Percentiles rank a stretch among this genome's conserved stretches.
These are phyloP conservation scores for Crambe crambe DNA, from an alignment of 37 sponge, comb jelly and placozoan genomes.

Conservation along the genomic window DNA sequence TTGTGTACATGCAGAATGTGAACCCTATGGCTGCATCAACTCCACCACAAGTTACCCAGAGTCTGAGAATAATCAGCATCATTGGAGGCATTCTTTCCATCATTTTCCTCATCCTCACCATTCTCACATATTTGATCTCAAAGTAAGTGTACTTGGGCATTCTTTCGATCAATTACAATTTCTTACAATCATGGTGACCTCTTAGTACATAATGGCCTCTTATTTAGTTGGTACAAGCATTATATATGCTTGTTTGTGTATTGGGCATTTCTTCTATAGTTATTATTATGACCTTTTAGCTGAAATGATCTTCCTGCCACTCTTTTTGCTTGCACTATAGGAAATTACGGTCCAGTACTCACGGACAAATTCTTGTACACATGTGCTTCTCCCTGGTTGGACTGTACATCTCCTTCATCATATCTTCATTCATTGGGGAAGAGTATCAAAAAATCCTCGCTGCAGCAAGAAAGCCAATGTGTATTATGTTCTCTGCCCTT, in stretches of 20 bases:
- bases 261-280: too few relatives aligned
- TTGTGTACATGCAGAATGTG: neutral
- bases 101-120: neutral
- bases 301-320: too few relatives aligned
- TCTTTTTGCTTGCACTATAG: constrained; percentile 1
- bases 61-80: neutral
- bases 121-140: neutral
- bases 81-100: neutral
- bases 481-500: constrained; percentile 18
- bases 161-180: too few relatives aligned
- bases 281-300: too few relatives aligned
- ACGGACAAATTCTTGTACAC: constrained; percentile 11
- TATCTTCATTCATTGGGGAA: neutral
- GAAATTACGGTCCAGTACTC: constrained; percentile 3
- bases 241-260: too few relatives aligned
- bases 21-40: neutral
- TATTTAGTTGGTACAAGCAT: too few relatives aligned
- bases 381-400: constrained; percentile 17
- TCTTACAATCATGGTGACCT: too few relatives aligned
- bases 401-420: constrained; percentile 6
- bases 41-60: neutral
- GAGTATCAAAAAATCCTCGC: too few relatives aligned
- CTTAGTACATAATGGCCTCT: too few relatives aligned
- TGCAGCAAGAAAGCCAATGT: neutral
- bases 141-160: too few relatives aligned